Base-by-base conservation (phyloP, 1,140 invertebrate species). In the Lepidurus packardi region DNA sequence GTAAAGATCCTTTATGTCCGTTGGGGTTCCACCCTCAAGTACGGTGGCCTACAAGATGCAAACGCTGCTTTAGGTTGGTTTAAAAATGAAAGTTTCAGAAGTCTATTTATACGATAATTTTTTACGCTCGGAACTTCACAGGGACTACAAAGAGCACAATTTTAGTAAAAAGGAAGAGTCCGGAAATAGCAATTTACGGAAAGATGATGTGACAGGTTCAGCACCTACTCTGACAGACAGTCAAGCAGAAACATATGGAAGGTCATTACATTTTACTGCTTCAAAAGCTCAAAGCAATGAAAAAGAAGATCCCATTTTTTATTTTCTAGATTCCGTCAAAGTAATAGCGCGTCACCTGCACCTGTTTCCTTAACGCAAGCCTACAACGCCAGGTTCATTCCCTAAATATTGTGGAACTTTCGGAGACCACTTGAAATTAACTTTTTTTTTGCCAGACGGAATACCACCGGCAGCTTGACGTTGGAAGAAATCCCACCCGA, bases 11-110 rank as follows among this genome's bases (percentile, higher is more conserved):
- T 65, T 86, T 95, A 77, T 96, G 94, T 84, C 94, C 94, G 41
- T 87, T 96, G 83, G 94, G 95, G n/a, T 97, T 97, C 84, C 93
- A 95, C 86, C 94, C 94, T 25, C 94, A 96, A 87, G 93, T 94
- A 80, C 89, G 94, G 81, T 95, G 94, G 92, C 94, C 94, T 16
- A 96, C 94, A 65, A 88, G 94, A 81, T 96, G 94, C 86, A 96
- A 96, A 87, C 87, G 94, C 81, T 97, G 94, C 85, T 96, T 96
- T 87, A 91, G 94, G 88, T 91, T 86, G 16, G 10, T 77, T 43
- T 76, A 76, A 79, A 75, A 25, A 16, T 47, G 75, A 42, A 77
- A 42, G 41, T 79, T 75, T 79, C 25, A 13, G 76, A 53, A 25
- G 24, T 75, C 43, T 74, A 76, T 65, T 78, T 25, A 47, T 25